Evolutionary conservation across 2,888 invertebrate genomes (phyloP).

Genomic region (Herminia tarsipennalis): DNA sequence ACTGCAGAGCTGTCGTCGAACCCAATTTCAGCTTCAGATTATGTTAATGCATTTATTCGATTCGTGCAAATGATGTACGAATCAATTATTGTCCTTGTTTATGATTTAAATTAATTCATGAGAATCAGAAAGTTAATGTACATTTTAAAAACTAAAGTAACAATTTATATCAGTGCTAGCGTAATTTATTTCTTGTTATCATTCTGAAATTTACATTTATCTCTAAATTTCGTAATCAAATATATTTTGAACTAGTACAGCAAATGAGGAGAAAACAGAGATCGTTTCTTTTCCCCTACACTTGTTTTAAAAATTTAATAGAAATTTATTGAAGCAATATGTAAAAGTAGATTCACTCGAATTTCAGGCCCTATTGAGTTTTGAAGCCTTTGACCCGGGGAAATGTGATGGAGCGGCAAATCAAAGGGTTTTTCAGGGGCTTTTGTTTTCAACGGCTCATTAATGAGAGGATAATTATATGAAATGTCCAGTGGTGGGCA

Average conservation of each 20-base stretch:
- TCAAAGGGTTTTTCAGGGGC: conserved; percentile 78
- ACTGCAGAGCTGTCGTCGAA: not conserved
- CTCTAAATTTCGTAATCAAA: not conserved
- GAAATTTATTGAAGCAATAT: conserved; percentile 45
- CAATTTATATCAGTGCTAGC: not conserved
- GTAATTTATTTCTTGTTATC: no score
- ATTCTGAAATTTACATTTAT: no score
- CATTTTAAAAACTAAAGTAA: no score
- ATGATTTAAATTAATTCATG: no score
- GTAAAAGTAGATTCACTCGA: conserved; percentile 54
- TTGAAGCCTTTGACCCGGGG: conserved; percentile 70
- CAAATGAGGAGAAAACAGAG: not conserved
- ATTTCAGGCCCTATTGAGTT: conserved; percentile 76
- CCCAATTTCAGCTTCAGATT: not conserved
- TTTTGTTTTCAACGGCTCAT: conserved; percentile 67
- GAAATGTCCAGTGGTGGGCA: conserved; percentile 56
- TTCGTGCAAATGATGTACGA: no score
- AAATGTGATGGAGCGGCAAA: conserved; percentile 80
- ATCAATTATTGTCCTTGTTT: no score
- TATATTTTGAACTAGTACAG: not conserved
- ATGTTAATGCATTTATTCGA: no score
- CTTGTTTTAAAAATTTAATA: conserved; percentile 34
- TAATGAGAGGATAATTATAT: conserved; percentile 68
- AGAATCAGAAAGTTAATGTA: no score
- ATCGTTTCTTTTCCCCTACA: conserved; percentile 16